phyloP scores from a whole-genome alignment of 2,888 invertebrate species.

The Leptinotarsa peninsularis region DNA sequence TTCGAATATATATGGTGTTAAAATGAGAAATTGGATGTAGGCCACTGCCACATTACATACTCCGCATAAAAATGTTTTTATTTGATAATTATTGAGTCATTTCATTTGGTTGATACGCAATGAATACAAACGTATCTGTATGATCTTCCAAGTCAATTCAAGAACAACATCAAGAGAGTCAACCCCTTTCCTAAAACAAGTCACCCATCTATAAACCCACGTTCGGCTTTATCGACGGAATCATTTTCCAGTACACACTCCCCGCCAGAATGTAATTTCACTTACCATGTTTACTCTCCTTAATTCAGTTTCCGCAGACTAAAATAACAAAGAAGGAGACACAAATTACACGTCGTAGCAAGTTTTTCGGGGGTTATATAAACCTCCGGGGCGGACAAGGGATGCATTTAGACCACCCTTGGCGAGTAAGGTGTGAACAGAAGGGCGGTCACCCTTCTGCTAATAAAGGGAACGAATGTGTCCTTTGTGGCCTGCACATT shows the following conservation, averaged over 20 bases:
- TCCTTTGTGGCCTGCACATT: slow-evolving; percentile 41
- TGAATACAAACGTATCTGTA: no score
- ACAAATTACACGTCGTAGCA: slow-evolving; percentile 38
- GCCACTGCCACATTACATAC: no score
- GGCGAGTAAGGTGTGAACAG: slow-evolving; percentile 38
- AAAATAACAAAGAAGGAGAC: slow-evolving; percentile 39
- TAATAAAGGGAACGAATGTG: slow-evolving; percentile 38
- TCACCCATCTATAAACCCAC: not conserved
- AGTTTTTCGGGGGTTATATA: slow-evolving; percentile 37
- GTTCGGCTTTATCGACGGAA: not conserved
- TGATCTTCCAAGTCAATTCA: no score
- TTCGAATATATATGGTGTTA: no score
- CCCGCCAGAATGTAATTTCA: slow-evolving; percentile 36
- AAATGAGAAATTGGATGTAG: no score
- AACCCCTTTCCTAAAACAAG: not conserved
- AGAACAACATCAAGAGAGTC: no score
- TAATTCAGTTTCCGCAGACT: slow-evolving; percentile 42
- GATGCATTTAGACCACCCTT: slow-evolving; percentile 30
- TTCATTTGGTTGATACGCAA: no score
- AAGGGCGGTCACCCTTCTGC: slow-evolving; percentile 40
- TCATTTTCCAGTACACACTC: slow-evolving; percentile 7
- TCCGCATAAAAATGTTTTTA: no score
- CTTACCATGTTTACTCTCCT: slow-evolving; percentile 42
- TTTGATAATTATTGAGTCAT: no score
- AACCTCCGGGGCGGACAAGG: slow-evolving; percentile 34